These are phyloP conservation scores for Helicoverpa armigera DNA, from an alignment of 1,140 invertebrate genomes.

Conservation along the genomic window DNA sequence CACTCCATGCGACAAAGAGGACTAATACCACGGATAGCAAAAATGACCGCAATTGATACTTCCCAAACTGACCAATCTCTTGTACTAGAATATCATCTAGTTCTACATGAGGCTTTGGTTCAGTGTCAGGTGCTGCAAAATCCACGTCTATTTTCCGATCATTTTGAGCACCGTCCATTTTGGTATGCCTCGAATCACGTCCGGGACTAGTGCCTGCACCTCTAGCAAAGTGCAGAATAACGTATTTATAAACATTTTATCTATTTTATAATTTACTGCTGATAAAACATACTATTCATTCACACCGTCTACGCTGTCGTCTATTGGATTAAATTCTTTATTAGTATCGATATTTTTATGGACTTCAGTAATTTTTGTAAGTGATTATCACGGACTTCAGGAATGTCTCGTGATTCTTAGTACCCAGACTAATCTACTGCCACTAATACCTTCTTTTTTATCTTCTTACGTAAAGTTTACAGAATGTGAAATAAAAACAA, in stretches of 20 bases:
- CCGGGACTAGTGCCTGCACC: not conserved
- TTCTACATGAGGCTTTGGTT: constrained; percentile 24
- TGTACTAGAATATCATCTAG: constrained; percentile 78
- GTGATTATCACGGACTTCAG: not conserved
- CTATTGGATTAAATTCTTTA: not conserved
- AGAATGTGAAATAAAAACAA: too few relatives aligned
- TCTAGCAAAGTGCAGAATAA: not conserved
- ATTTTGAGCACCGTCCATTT: not conserved
- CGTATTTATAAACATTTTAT: constrained; percentile 17
- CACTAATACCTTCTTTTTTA: not conserved
- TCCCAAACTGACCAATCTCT: constrained; percentile 87
- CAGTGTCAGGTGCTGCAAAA: not conserved
- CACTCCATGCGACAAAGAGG: constrained; percentile 86
- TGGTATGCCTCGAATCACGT: not conserved
- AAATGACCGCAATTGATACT: constrained; percentile 87
- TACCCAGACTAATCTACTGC: not conserved
- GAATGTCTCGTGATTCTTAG: not conserved
- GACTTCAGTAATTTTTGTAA: not conserved
- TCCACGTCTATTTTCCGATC: constrained; percentile 8
- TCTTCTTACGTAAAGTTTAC: not conserved
- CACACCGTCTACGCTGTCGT: not conserved
- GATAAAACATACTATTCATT: constrained; percentile 15
- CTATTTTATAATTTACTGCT: constrained; percentile 13
- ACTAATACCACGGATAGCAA: constrained; percentile 86
- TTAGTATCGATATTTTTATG: not conserved